phyloP scores from a whole-genome alignment of 2,888 invertebrate species.

The Athetis lepigone region DNA sequence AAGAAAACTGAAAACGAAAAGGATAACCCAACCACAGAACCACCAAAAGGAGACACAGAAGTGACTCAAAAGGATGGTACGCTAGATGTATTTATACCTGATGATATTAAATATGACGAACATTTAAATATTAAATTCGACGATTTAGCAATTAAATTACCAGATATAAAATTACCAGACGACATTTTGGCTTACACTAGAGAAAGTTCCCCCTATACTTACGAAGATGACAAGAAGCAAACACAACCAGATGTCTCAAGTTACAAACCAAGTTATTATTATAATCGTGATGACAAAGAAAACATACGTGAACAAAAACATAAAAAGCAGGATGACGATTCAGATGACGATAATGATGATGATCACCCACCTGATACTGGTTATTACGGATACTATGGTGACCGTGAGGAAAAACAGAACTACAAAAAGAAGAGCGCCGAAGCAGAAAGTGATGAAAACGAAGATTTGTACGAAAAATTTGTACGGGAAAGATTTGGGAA shows the following conservation, averaged over 20 bases:
- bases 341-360: slow-evolving; percentile 48
- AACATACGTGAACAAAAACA: slow-evolving; percentile 51
- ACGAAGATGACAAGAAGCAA: slow-evolving; percentile 65
- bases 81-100: slow-evolving; percentile 72
- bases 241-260: slow-evolving; percentile 46
- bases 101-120: slow-evolving; percentile 77
- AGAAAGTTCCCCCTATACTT: slow-evolving; percentile 69
- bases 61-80: slow-evolving; percentile 71
- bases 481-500: slow-evolving; percentile 87
- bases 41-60: slow-evolving; percentile 56
- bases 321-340: slow-evolving; percentile 63
- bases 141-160: slow-evolving; percentile 82
- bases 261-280: slow-evolving; percentile 68
- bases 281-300: slow-evolving; percentile 68
- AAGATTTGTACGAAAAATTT: slow-evolving; percentile 86
- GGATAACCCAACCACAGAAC: slow-evolving; percentile 36
- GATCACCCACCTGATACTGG: slow-evolving; percentile 62
- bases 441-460: slow-evolving; percentile 72
- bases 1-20: slow-evolving; percentile 65
- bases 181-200: slow-evolving; percentile 81
- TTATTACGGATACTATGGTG: slow-evolving; percentile 60
- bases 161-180: slow-evolving; percentile 87
- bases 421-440: slow-evolving; percentile 70
- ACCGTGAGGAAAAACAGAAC: slow-evolving; percentile 67
- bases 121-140: slow-evolving; percentile 84